Base-by-base conservation (phyloP, 2,888 invertebrate genomes). In the Polymixis lichenea region DNA sequence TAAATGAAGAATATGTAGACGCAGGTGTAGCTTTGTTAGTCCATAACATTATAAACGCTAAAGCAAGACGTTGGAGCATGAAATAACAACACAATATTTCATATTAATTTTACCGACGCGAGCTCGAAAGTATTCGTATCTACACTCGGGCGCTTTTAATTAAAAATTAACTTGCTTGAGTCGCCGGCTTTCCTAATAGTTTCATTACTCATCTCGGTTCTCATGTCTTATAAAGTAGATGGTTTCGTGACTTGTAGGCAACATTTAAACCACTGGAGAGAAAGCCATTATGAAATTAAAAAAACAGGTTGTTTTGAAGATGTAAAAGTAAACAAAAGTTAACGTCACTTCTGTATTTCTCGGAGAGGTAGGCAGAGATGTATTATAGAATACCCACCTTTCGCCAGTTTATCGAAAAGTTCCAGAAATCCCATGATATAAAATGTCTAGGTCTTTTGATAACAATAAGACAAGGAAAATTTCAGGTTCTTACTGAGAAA, bases 171-270 rank as follows among this genome's bases (percentile, higher is more conserved):
- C 73, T 78, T 68, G 53, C 67, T 60, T 74, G 64, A 81, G 80
- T 86, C 69, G 64, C 77, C 25, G 64, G 77, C 75, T 78, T 80
- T 78, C 75, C 72, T 88, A 80, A 81, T 87, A 88, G 87, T 89
- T 89, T 86, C 85, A 88, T 87, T 88, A 86, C 83, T 85, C 78
- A 86, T 78, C 75, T 80, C 58, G 56, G 25, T 65, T 22, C 64
- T 46, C 7, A 19, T 55, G 19, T 46, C 56, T 58, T 68, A 68
- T 28, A 46, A 32, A 66, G 43, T 58, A 19, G 78, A 9, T 55
- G 61, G 49, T 62, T 78, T 28, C 11, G 38, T 78, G 78, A 56
- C 78, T 56, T 61, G 38, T 43, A 43, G 62, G n/a, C 38, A 72
- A 13, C 19, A 6, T 3, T 15, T 15, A 38, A 49, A 22, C 5